Percentiles rank a stretch among this genome's conserved stretches.
Evolutionary conservation across 37 sponge, comb jelly and placozoan genomes (phyloP).

Genomic region (Aphrocallistes beatrix): DNA sequence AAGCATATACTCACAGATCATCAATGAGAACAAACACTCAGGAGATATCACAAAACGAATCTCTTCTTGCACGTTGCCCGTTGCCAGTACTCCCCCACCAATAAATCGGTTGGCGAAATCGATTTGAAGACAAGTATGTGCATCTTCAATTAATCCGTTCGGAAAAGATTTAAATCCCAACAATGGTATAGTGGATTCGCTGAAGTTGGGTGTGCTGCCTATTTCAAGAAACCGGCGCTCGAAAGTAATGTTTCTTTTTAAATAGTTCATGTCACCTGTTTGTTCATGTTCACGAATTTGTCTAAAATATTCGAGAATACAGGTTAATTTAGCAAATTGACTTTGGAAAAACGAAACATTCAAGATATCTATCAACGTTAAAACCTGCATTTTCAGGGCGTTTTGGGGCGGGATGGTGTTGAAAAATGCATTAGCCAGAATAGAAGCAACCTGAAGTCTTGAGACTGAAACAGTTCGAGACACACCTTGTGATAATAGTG

Average conservation of each 20-base stretch:
- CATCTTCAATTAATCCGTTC: conserved; percentile 35
- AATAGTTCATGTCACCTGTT: conserved; percentile 19
- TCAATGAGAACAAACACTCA: conserved; percentile 52
- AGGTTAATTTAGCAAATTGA: conserved; percentile 32
- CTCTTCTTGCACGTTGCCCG: conserved; percentile 75
- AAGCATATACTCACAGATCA: conserved; percentile 48
- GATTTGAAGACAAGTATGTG: conserved; percentile 42
- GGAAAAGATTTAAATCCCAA: conserved; percentile 13
- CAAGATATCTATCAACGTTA: conserved; percentile 33
- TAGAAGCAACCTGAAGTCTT: conserved; percentile 33
- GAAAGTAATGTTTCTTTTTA: conserved; percentile 22
- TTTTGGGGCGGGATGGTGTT: conserved; percentile 19
- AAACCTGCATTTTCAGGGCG: conserved; percentile 23
- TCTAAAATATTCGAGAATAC: conserved; percentile 41
- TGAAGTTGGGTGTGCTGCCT: conserved; percentile 23
- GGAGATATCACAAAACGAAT: conserved; percentile 62
- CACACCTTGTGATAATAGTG: background rate
- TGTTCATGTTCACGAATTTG: conserved; percentile 28
- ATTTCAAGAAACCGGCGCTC: background rate
- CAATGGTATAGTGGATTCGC: conserved; percentile 22
- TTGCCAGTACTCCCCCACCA: conserved; percentile 62
- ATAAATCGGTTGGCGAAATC: conserved; percentile 71
- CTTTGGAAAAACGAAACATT: conserved; percentile 11
- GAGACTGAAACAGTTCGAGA: background rate
- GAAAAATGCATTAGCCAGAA: conserved; percentile 46